Conservation (phyloP, 2,113 vertebrate species). For the Cromileptes altivelis region DNA sequence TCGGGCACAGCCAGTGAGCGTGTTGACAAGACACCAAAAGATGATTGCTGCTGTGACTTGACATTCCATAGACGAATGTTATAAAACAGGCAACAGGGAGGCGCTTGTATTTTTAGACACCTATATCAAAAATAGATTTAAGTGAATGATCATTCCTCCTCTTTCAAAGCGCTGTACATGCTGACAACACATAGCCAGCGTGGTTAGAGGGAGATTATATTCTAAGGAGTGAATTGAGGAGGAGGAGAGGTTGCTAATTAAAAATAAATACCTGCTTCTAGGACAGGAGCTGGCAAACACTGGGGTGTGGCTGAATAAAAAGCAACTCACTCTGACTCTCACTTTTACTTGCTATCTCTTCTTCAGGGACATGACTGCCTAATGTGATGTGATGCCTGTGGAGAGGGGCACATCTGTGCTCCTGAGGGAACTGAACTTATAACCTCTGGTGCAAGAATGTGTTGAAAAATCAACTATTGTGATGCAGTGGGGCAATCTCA, state of each 20-base stretch:
- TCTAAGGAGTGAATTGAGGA: slow-evolving; percentile 40
- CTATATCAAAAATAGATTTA: slow-evolving; percentile 18
- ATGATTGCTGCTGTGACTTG: slow-evolving; percentile 34
- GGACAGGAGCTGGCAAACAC: not conserved
- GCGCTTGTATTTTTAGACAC: slow-evolving; percentile 57
- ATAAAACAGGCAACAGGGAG: slow-evolving; percentile 29
- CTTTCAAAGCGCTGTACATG: not conserved
- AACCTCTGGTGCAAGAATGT: slow-evolving; percentile 64
- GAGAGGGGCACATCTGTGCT: slow-evolving; percentile 59
- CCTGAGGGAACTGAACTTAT: slow-evolving; percentile 58
- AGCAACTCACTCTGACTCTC: not conserved
- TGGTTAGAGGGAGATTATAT: not conserved
- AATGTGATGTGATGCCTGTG: slow-evolving; percentile 20
- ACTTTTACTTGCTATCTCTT: not conserved
- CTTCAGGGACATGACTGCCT: not conserved
- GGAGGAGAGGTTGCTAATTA: slow-evolving; percentile 47
- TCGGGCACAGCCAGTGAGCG: not conserved
- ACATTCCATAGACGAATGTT: slow-evolving; percentile 38
- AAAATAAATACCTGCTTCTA: slow-evolving; percentile 51
- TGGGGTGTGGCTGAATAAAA: not conserved
- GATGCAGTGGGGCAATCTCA: slow-evolving; percentile 39
- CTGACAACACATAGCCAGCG: not conserved
- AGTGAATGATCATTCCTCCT: not conserved
- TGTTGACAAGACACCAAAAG: slow-evolving; percentile 22
- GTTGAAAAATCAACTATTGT: slow-evolving; percentile 40